phyloP scores from a whole-genome alignment of 2,797 vertebrate genomes.

The Antrozous pallidus region DNA sequence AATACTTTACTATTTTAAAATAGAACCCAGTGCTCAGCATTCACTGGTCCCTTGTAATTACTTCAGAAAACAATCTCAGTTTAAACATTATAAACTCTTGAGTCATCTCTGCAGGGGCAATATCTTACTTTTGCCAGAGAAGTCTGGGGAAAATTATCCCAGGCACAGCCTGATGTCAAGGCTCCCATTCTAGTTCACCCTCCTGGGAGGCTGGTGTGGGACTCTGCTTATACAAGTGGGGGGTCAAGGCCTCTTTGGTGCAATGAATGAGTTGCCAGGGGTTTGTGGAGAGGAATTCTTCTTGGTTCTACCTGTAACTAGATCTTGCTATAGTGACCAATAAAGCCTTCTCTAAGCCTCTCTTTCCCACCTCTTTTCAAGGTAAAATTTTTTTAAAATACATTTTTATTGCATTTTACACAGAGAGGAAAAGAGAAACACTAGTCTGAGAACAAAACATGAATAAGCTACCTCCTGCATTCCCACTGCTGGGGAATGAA shows the following conservation, averaged over 20 bases:
- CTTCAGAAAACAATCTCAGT: conserved; percentile 45
- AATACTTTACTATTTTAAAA: conserved; percentile 50
- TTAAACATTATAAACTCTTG: conserved; percentile 26
- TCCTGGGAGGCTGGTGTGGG: not conserved
- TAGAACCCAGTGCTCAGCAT: not conserved
- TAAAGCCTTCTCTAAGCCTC: not conserved
- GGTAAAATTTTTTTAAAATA: not conserved
- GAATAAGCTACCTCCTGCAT: no score
- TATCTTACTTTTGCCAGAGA: conserved; percentile 1
- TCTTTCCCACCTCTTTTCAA: not conserved
- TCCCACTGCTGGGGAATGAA: no score
- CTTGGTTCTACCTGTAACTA: not conserved
- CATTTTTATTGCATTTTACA: no score
- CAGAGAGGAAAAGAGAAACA: no score
- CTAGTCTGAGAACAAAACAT: no score
- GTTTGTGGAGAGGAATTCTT: conserved; percentile 19
- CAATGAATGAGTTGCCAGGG: not conserved
- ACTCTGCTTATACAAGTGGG: not conserved
- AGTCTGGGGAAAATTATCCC: not conserved
- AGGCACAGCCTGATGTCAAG: not conserved
- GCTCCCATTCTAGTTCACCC: not conserved
- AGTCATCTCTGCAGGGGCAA: not conserved
- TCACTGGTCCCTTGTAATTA: conserved; percentile 34
- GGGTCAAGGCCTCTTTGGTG: not conserved
- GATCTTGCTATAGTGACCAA: not conserved